Evolutionary conservation across 2,797 vertebrate species (phyloP).

Genomic region (Gadopsis bispinosus): DNA sequence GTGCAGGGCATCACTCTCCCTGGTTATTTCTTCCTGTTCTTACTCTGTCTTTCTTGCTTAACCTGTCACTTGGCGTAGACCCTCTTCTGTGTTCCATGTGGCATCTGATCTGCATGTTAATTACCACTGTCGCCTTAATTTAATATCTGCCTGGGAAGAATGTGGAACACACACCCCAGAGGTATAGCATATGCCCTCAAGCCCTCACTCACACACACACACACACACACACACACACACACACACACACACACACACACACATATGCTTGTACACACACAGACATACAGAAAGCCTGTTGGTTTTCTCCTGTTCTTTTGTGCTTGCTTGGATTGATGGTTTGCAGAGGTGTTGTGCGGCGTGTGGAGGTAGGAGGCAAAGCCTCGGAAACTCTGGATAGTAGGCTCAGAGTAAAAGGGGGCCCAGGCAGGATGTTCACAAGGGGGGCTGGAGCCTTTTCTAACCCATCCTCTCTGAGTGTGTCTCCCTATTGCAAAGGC

Average conservation of each 20-base stretch:
- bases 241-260: constrained; percentile 21
- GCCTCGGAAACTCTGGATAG: constrained; percentile 10
- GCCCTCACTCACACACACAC: constrained; percentile 26
- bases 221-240: constrained; percentile 19
- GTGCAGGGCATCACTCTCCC: constrained; percentile 27
- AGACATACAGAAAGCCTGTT: constrained; percentile 18
- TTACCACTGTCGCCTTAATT: constrained; percentile 72
- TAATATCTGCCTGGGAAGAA: constrained; percentile 73
- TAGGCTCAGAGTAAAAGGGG: constrained; percentile 19
- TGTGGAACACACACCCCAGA: constrained; percentile 66
- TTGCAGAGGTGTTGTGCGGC: constrained; percentile 28
- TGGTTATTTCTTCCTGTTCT: constrained; percentile 39
- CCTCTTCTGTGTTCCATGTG: constrained; percentile 49
- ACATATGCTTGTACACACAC: constrained; percentile 16
- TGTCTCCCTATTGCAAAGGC: constrained; percentile 60
- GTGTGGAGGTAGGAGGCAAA: constrained; percentile 12
- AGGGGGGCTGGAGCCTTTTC: constrained; percentile 47
- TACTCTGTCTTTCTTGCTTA: constrained; percentile 21
- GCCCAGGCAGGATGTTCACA: constrained; percentile 31
- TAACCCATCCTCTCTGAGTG: constrained; percentile 45
- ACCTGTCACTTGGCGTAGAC: constrained; percentile 46
- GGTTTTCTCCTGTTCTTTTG: constrained; percentile 7
- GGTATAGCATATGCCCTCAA: constrained; percentile 51
- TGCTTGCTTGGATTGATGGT: constrained; percentile 2
- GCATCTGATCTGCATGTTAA: constrained; percentile 80